Evolutionary conservation across 2,113 vertebrate species (phyloP).

Genomic region (Pampusana beccarii): DNA sequence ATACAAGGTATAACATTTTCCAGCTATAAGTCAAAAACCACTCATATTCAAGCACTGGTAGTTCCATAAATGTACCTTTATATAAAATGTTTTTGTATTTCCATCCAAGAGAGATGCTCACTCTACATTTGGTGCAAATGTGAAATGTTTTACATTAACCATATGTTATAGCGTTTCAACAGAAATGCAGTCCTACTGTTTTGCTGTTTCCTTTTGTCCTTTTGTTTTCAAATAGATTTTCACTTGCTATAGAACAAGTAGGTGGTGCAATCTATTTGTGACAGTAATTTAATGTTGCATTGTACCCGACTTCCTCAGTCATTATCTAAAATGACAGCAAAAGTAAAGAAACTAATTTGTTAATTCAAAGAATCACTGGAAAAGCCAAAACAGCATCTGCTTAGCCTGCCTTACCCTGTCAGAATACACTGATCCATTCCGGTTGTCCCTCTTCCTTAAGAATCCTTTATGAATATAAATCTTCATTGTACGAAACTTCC

Average conservation of each 20-base stretch:
- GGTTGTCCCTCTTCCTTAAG: background rate
- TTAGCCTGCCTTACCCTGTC: background rate
- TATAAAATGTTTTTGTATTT: background rate
- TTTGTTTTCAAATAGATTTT: background rate
- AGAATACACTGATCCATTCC: background rate
- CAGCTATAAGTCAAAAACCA: background rate
- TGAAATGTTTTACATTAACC: background rate
- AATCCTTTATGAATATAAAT: background rate
- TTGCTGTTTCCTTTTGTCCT: background rate
- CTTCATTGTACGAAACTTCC: background rate
- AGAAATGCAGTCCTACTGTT: background rate
- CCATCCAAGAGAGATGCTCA: background rate
- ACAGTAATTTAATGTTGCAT: background rate
- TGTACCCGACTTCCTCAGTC: background rate
- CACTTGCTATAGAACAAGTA: background rate
- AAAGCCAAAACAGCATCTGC: conserved; percentile 25
- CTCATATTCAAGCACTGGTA: background rate
- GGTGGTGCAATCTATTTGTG: background rate
- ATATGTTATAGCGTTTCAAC: background rate
- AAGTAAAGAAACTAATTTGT: conserved; percentile 4
- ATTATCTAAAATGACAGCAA: conserved; percentile 12
- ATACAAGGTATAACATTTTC: background rate
- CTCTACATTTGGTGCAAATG: background rate
- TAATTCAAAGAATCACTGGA: conserved; percentile 25
- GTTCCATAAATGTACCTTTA: background rate